Conservation (phyloP, 2,797 vertebrate species). For the Lates japonicus region DNA sequence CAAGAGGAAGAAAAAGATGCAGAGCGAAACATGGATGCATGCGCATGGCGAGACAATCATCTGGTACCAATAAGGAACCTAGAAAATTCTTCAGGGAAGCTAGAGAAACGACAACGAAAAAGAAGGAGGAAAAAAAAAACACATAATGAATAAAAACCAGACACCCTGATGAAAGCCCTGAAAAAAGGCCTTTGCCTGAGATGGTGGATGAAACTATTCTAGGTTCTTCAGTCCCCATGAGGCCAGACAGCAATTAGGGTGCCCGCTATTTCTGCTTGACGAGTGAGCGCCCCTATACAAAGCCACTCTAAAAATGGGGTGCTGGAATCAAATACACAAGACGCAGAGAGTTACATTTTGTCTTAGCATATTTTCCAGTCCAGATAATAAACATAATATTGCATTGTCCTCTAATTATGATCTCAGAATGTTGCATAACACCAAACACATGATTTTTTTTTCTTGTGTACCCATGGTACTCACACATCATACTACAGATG, state of each 20-base stretch:
- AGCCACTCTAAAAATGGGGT: slow-evolving; percentile 66
- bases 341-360: slow-evolving; percentile 66
- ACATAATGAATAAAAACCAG: slow-evolving; percentile 65
- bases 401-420: slow-evolving; percentile 81
- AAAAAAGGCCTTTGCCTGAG: slow-evolving; percentile 45
- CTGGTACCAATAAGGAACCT: slow-evolving; percentile 77
- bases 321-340: slow-evolving; percentile 67
- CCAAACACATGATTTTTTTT: slow-evolving; percentile 40
- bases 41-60: slow-evolving; percentile 67
- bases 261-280: slow-evolving; percentile 66
- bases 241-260: slow-evolving; percentile 79
- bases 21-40: slow-evolving; percentile 47
- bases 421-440: slow-evolving; percentile 79
- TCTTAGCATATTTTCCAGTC: slow-evolving; percentile 81
- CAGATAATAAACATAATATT: slow-evolving; percentile 84
- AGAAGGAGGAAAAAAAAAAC: slow-evolving; percentile 27
- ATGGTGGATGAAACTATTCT: slow-evolving; percentile 58
- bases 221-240: slow-evolving; percentile 51
- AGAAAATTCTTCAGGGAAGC: slow-evolving; percentile 56
- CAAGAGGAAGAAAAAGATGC: slow-evolving; percentile 18
- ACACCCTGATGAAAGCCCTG: slow-evolving; percentile 58
- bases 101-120: slow-evolving; percentile 23
- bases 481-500: slow-evolving; percentile 28
- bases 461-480: slow-evolving; percentile 13
- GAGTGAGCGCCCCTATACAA: slow-evolving; percentile 69